These are phyloP conservation scores for Parus major DNA, from an alignment of 2,113 vertebrate species.

Conservation along the genomic window DNA sequence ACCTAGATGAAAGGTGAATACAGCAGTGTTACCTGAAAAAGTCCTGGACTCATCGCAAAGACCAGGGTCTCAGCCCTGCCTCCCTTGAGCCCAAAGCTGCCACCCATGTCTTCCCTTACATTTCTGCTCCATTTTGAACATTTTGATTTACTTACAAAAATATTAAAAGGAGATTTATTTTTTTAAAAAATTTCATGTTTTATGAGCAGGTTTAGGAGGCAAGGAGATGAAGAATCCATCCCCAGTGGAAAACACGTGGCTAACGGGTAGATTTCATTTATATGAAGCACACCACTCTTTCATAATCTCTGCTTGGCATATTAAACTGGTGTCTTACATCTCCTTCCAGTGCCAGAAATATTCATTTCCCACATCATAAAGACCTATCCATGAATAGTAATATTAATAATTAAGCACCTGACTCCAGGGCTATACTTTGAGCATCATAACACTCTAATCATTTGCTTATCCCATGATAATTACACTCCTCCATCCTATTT, in stretches of 20 bases:
- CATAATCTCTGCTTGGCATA: slow-evolving; percentile 44
- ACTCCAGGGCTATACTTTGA: slow-evolving; percentile 62
- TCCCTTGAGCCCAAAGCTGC: not conserved
- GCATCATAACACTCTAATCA: slow-evolving; percentile 66
- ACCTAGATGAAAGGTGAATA: not conserved
- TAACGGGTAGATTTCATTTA: slow-evolving; percentile 62
- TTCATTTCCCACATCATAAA: slow-evolving; percentile 63
- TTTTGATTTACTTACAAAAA: slow-evolving; percentile 16
- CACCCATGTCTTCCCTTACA: not conserved
- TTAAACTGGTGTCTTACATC: slow-evolving; percentile 53
- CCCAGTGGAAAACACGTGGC: slow-evolving; percentile 37
- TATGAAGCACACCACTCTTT: not conserved
- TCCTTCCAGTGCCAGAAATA: slow-evolving; percentile 56
- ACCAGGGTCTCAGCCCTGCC: not conserved
- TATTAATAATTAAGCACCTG: slow-evolving; percentile 69
- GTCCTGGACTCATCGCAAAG: not conserved
- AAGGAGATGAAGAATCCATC: not conserved
- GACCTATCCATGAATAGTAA: slow-evolving; percentile 67
- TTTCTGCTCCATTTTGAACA: not conserved
- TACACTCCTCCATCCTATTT: slow-evolving; percentile 45
- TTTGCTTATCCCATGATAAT: slow-evolving; percentile 65
- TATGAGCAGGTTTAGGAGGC: slow-evolving; percentile 8
- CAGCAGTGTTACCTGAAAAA: not conserved
- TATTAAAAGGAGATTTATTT: not conserved
- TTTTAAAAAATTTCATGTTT: not conserved